Evolutionary conservation across 2,888 invertebrate genomes (phyloP).

Genomic region (Adela reaumurella): DNA sequence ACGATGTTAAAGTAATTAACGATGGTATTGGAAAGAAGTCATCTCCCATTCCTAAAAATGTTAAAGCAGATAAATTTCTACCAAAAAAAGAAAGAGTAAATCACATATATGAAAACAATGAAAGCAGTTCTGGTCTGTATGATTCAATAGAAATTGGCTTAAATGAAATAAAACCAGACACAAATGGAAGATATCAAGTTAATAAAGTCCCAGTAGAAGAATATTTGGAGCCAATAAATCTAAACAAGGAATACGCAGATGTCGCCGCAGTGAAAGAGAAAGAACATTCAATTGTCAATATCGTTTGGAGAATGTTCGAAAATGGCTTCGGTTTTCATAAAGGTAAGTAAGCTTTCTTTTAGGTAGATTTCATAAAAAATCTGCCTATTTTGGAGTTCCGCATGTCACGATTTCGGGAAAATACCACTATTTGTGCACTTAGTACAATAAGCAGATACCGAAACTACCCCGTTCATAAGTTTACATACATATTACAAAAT

Average conservation of each 20-base stretch:
- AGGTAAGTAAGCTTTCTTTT: too few species aligned
- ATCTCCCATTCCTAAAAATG: too few species aligned
- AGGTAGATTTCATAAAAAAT: too few species aligned
- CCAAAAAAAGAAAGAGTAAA: conserved; percentile 13
- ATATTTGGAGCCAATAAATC: conserved; percentile 40
- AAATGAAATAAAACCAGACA: conserved; percentile 6
- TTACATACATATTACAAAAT: too few species aligned
- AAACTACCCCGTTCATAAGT: too few species aligned
- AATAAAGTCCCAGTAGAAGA: conserved; percentile 34
- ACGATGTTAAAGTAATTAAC: too few species aligned
- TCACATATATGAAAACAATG: conserved; percentile 32
- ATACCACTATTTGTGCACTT: too few species aligned
- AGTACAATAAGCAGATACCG: too few species aligned
- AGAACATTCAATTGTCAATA: conserved; percentile 37
- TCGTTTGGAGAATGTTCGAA: conserved; percentile 41
- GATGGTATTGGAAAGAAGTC: too few species aligned
- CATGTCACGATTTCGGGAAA: too few species aligned
- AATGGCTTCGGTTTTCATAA: conserved; percentile 31
- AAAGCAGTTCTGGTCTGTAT: conserved; percentile 32
- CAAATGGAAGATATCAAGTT: conserved; percentile 1
- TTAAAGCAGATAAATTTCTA: too few species aligned
- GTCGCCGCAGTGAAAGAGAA: conserved; percentile 26
- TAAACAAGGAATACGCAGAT: conserved; percentile 38
- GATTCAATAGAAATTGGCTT: conserved; percentile 32
- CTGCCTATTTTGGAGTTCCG: too few species aligned